Conservation (phyloP, 92 coral and sea anemone species). For the Epizoanthus scotinus region DNA sequence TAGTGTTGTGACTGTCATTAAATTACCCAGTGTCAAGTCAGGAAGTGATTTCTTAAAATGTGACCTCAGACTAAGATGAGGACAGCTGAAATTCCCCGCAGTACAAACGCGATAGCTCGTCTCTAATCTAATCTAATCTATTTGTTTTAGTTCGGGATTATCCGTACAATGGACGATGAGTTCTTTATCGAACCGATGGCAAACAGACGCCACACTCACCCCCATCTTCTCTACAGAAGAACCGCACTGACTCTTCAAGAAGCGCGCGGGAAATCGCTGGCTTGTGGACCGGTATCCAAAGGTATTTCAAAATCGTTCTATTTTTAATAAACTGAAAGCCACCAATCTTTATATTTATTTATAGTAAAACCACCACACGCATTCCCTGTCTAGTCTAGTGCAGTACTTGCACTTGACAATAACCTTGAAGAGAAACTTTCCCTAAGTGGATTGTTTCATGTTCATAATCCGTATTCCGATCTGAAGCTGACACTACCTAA, state of each 20-base stretch:
- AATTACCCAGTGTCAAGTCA: not conserved
- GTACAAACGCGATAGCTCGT: constrained; percentile 17
- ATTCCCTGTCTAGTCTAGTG: no score
- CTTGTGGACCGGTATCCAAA: constrained; percentile 49
- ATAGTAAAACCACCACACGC: no score
- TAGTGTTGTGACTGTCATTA: constrained; percentile 5
- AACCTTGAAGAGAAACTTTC: not conserved
- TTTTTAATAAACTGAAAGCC: not conserved
- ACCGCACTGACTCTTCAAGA: constrained; percentile 43
- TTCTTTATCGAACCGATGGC: constrained; percentile 78
- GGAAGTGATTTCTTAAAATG: not conserved
- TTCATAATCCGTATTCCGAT: not conserved
- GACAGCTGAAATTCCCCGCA: not conserved
- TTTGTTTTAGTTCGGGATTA: constrained; percentile 60
- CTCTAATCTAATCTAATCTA: constrained; percentile 38
- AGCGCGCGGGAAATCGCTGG: constrained; percentile 25
- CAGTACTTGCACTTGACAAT: not conserved
- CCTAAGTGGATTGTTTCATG: not conserved
- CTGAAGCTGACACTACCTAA: not conserved
- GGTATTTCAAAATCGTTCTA: constrained; percentile 32
- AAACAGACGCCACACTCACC: constrained; percentile 16
- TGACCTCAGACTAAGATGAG: no score
- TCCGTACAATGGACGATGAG: constrained; percentile 59
- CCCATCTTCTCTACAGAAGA: constrained; percentile 69
- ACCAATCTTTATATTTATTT: constrained; percentile 4